Evolutionary conservation across 2,113 vertebrate genomes (phyloP), one percentile per base, ranked within the genome.

Genomic region (Nothocercus nigrocapillus): DNA sequence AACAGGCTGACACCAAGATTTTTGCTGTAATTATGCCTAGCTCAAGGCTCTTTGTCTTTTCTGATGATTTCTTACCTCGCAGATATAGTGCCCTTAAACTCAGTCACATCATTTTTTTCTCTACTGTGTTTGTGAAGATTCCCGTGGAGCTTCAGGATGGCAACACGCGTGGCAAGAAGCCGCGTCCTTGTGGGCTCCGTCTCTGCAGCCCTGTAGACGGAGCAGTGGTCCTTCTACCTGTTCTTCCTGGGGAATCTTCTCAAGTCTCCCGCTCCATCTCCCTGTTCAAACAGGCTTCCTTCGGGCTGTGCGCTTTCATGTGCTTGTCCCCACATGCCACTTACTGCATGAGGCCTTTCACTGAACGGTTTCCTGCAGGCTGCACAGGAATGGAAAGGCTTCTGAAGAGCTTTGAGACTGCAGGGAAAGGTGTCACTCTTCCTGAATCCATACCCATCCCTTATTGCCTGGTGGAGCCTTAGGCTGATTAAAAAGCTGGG

Each of bases 151-250:
- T 66, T 76, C 59, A 25, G 32, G 79, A 64, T 5, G 51, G 14
- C 28, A 44, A 5, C 11, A 1, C 2, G 3, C 19, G 7, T 0
- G 0, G 19, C 2, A 11, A 34, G 32, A 28, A 6, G 54, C 54
- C 14, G 61, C 38, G 34, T 36, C 61, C n/a, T 13, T 25, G 61
- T 24, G 61, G 6, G 51, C 40, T 73, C 58, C n/a, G 32, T 24
- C n/a, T 62, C 61, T 34, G 61, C 61, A 21, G 32, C 1, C 0
- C 0, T 24, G 7, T n/a, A 28, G 21, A 34, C 51, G 72, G 45
- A 78, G 28, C 18, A 19, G 18, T 27, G 38, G 19, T 79, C 47
- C 64, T 92, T 69, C 73, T 64, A 36, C 36, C 14, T 42, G 24
- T 2, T 79, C 44, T 56, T 76, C 32, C 34, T 64, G 44, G 7